phyloP scores from a whole-genome alignment of 2,797 vertebrate genomes.

The Pogonophryne albipinna region DNA sequence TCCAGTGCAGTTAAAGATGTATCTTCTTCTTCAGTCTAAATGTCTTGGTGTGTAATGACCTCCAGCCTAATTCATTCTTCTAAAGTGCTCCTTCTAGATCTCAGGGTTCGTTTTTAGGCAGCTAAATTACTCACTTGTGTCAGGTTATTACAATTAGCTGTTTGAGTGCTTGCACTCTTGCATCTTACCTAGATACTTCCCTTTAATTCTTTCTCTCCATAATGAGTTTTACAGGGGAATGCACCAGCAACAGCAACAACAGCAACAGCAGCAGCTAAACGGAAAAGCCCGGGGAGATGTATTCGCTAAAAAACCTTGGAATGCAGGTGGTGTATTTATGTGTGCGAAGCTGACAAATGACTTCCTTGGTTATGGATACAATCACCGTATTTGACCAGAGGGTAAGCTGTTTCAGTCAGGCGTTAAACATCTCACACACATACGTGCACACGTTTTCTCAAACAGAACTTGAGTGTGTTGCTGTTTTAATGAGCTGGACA shows the following conservation, averaged over 20 bases:
- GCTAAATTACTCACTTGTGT: constrained; percentile 84
- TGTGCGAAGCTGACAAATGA: constrained; percentile 70
- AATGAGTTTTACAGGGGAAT: constrained; percentile 79
- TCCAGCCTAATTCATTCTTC: constrained; percentile 73
- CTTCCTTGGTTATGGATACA: constrained; percentile 59
- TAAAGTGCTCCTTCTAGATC: constrained; percentile 76
- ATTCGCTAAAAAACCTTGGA: constrained; percentile 62
- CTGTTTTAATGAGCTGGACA: constrained; percentile 42
- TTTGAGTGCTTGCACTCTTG: constrained; percentile 71
- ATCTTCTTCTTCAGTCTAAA: constrained; percentile 64
- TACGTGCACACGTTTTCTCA: background rate
- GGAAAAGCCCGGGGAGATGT: constrained; percentile 74
- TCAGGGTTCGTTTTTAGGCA: constrained; percentile 72
- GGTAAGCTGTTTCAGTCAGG: constrained; percentile 53
- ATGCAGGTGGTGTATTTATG: constrained; percentile 72
- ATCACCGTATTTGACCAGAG: constrained; percentile 68
- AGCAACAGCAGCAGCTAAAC: constrained; percentile 60
- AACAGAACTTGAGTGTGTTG: constrained; percentile 22
- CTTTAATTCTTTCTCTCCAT: constrained; percentile 69
- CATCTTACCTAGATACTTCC: constrained; percentile 72
- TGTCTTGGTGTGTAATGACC: constrained; percentile 70
- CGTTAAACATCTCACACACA: constrained; percentile 33
- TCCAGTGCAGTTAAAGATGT: constrained; percentile 62
- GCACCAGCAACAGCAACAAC: constrained; percentile 50
- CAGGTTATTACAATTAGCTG: constrained; percentile 85